Conservation (phyloP, 2,797 vertebrate genomes). For the Labroides dimidiatus region DNA sequence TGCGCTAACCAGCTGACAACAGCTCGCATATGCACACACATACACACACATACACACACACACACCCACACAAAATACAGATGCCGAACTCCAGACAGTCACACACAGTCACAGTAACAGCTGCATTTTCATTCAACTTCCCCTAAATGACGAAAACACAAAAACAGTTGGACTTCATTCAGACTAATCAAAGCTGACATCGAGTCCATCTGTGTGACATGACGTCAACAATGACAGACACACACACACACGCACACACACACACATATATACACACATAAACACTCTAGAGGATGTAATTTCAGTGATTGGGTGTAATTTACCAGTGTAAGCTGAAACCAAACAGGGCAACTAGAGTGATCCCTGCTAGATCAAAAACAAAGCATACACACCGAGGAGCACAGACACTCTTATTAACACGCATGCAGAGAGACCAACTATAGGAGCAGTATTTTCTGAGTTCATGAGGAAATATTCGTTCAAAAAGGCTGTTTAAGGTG, state of each 20-base stretch:
- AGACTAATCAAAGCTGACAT: conserved; percentile 84
- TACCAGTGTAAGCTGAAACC: conserved; percentile 84
- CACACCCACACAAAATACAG: neutral
- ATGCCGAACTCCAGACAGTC: conserved; percentile 24
- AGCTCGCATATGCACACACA: conserved; percentile 40
- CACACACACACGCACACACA: conserved; percentile 2
- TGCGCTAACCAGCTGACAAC: conserved; percentile 69
- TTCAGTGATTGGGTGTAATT: conserved; percentile 87
- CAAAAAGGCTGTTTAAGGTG: conserved; percentile 19
- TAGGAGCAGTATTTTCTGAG: conserved; percentile 6
- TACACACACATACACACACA: conserved; percentile 21
- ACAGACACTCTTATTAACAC: conserved; percentile 17
- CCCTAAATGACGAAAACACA: conserved; percentile 82
- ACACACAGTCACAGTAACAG: conserved; percentile 61
- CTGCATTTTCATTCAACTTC: conserved; percentile 78
- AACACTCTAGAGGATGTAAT: conserved; percentile 78
- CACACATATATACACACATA: conserved; percentile 37
- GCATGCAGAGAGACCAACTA: neutral
- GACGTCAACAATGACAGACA: conserved; percentile 76
- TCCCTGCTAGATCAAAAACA: conserved; percentile 72
- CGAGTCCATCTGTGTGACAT: conserved; percentile 69
- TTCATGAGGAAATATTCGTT: conserved; percentile 22
- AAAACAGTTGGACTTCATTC: conserved; percentile 81
- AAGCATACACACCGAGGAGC: conserved; percentile 45
- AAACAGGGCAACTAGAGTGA: conserved; percentile 72